Evolutionary conservation across 2,888 invertebrate species (phyloP).

Genomic region (Mesochorus sp.): DNA sequence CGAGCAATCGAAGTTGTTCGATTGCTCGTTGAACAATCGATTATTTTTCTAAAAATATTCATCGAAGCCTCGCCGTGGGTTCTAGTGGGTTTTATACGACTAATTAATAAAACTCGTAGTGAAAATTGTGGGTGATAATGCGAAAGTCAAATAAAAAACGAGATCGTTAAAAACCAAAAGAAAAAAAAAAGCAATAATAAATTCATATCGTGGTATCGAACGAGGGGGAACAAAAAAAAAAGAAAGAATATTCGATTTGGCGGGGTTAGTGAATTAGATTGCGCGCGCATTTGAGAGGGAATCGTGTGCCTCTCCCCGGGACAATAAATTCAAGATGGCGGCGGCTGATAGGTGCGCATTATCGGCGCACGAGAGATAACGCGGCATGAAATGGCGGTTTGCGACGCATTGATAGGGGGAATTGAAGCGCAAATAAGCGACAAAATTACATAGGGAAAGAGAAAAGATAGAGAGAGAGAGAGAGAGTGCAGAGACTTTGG

Average conservation of each 20-base stretch:
- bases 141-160: not conserved
- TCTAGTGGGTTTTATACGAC: not conserved
- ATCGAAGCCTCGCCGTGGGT: too few species aligned
- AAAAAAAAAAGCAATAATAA: not conserved
- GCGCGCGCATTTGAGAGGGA: constrained; percentile 54
- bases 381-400: constrained; percentile 34
- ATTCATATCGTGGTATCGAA: not conserved
- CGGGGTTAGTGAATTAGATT: constrained; percentile 25
- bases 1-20: too few species aligned
- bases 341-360: constrained; percentile 27
- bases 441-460: constrained; percentile 27
- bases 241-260: constrained; percentile 16
- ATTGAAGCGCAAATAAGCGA: constrained; percentile 16
- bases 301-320: not conserved
- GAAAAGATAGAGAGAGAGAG: constrained; percentile 5
- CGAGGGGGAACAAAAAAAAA: constrained; percentile 6
- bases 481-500: not conserved
- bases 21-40: too few species aligned
- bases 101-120: constrained; percentile 3
- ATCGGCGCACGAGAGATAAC: constrained; percentile 35
- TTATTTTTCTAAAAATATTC: too few species aligned
- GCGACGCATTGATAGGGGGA: constrained; percentile 9
- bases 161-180: not conserved
- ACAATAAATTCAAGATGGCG: constrained; percentile 32
- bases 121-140: constrained; percentile 1